Base-by-base conservation (phyloP, 1,140 invertebrate genomes). In the Eueides isabella region DNA sequence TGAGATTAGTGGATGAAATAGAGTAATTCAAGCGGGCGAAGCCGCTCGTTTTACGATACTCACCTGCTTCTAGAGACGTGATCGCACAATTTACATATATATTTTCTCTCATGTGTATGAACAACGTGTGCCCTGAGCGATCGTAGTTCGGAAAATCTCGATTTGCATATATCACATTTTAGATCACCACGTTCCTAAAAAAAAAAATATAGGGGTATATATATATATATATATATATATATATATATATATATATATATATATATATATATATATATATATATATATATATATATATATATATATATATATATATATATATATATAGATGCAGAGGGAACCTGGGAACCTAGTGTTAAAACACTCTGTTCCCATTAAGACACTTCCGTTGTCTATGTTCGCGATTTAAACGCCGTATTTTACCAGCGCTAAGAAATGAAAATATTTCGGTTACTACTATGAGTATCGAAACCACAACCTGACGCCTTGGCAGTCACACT, bases 71-170 rank as follows among this genome's bases (percentile, higher is more conserved):
- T 79, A 0, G 81, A 82, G 1, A 82, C 79, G 44, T 85, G 74
- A 3, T 81, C 72, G 72, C 89, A 91, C 19, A 85, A 68, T 29
- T 82, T 84, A 70, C 89, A 91, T 0, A 85, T 67, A 62, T 82
- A 91, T 61, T 87, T 85, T 12, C 83, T 68, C 61, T 85, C 82
- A 70, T 91, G 89, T 0, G 85, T 64, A 0, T 77, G 70, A 0
- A 79, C 41, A 0, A 76, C 14, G 67, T 91, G 89, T 0, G 82
- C 71, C 0, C 80, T 61, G 12, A 91, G 68, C 0, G 76, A 63
- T 0, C 83, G 69, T 7, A 44, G 33, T 5, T 80, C 77, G 5
- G 77, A 29, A 81, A 85, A 86, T 0, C 85, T 67, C 0, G 79
- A 84, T 4, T 71, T 61, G 33, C 89, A 91, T 1, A 90, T 72